Base-by-base conservation (phyloP, 2,888 invertebrate genomes). In the Coelopa pilipes region DNA sequence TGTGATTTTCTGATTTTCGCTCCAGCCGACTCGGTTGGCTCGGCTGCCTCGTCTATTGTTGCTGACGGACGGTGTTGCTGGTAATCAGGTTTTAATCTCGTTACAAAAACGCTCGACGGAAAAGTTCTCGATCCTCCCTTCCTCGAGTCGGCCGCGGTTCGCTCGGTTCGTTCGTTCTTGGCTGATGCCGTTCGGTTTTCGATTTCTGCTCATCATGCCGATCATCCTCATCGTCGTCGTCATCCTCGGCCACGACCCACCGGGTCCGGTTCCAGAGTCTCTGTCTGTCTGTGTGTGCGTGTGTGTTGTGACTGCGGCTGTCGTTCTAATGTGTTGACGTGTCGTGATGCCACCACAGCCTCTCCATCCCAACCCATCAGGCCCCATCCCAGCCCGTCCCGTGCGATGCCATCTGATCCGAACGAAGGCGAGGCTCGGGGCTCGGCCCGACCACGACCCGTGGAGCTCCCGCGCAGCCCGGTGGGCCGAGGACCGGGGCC, bases 251-350 rank as follows among this genome's bases (percentile, higher is more conserved):
- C 53, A 53, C 53, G 15, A 1, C 3, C n/a, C n/a, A 15, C 10
- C 53, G 45, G 63, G 13, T 57, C 45, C 49, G 50, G 57, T 50
- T 49, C 63, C 34, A 7, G 9, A 24, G 60, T n/a, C n/a, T n/a
- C n/a, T n/a, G n/a, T n/a, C 21, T 12, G 60, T 2, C 60, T 13
- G 13, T 24, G 60, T 53, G 53, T 53, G 53, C 10, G 53, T 15
- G 5, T 81, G 81, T 81, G 79, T 74, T 75, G 57, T 71, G 73
- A 63, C 73, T 75, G 53, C 60, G 21, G 63, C 71, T 62, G 70
- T 70, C 70, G 57, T 34, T 66, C 50, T 66, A 63, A 72, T 62
- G 71, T 72, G 71, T 72, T 72, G 65, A 72, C 45, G 71, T 65
- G 49, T 65, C 15, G 57, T 67, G 57, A 47, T 73, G 46, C 45